Conservation (phyloP, 1,140 invertebrate genomes). For the Diplogasteroides magnus region DNA sequence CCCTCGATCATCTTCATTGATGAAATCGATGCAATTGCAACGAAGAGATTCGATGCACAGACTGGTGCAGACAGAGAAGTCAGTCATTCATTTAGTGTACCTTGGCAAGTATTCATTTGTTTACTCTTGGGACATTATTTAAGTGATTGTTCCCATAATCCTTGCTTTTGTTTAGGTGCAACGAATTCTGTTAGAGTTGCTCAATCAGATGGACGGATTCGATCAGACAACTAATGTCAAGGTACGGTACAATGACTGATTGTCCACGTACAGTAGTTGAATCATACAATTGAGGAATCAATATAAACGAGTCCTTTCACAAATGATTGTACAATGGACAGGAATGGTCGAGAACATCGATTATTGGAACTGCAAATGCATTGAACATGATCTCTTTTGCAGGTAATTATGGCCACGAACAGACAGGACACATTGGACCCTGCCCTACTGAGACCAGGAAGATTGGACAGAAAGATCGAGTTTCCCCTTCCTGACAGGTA, state of each 20-base stretch:
- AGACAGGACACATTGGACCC: slow-evolving; percentile 96
- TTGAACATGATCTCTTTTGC: background rate
- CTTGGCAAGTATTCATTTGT: no score
- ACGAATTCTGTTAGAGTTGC: slow-evolving; percentile 87
- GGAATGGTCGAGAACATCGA: background rate
- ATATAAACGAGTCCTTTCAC: no score
- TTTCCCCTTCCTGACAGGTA: slow-evolving; percentile 84
- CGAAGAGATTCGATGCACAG: slow-evolving; percentile 47
- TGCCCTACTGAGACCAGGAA: slow-evolving; percentile 86
- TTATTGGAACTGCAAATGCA: background rate
- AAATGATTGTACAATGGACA: no score
- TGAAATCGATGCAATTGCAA: slow-evolving; percentile 40
- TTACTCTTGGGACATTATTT: no score
- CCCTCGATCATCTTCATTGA: slow-evolving; percentile 80
- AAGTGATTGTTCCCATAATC: background rate
- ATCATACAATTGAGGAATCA: no score
- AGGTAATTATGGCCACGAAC: slow-evolving; percentile 98
- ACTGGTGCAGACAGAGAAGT: slow-evolving; percentile 86
- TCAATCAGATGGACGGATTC: slow-evolving; percentile 99
- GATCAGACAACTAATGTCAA: slow-evolving; percentile 99
- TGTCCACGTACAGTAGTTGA: no score
- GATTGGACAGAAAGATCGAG: slow-evolving; percentile 96
- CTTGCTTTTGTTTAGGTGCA: slow-evolving; percentile 64
- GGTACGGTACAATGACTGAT: no score
- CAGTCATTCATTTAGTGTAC: background rate